phyloP scores from a whole-genome alignment of 2,113 vertebrate genomes.

The Erythrocebus patas region DNA sequence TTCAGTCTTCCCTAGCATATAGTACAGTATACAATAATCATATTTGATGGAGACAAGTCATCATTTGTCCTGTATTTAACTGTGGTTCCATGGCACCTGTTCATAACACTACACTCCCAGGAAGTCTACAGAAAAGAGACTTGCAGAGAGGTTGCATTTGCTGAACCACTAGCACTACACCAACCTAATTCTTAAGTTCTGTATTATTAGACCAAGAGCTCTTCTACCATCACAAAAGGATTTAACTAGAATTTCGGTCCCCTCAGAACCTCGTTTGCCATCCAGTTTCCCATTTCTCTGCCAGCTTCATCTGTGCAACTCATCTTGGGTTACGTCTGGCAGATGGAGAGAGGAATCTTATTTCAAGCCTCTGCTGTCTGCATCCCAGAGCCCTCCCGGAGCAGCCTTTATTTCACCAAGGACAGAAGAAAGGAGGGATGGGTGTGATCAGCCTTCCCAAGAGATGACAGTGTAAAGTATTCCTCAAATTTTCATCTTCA shows the following conservation, averaged over 20 bases:
- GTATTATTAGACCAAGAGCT: neutral
- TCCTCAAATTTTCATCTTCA: slow-evolving; percentile 71
- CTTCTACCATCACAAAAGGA: neutral
- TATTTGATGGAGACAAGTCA: neutral
- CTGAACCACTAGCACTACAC: neutral
- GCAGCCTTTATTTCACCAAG: neutral
- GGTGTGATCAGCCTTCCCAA: neutral
- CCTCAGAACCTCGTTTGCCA: neutral
- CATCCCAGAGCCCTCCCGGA: neutral
- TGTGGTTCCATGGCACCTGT: neutral
- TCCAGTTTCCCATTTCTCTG: neutral
- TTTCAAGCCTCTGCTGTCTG: slow-evolving; percentile 38
- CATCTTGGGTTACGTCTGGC: slow-evolving; percentile 49
- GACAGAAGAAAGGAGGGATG: neutral
- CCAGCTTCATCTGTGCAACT: slow-evolving; percentile 41
- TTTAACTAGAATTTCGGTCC: neutral
- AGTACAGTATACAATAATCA: neutral
- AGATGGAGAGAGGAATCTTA: slow-evolving; percentile 60
- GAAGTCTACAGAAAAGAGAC: neutral
- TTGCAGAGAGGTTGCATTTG: neutral
- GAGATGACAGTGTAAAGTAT: slow-evolving; percentile 60
- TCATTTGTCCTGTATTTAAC: neutral
- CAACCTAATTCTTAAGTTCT: neutral
- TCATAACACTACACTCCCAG: neutral
- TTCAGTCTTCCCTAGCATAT: neutral